phyloP scores from a whole-genome alignment of 1,140 invertebrate species.

The Yoshiicerus persimilis region DNA sequence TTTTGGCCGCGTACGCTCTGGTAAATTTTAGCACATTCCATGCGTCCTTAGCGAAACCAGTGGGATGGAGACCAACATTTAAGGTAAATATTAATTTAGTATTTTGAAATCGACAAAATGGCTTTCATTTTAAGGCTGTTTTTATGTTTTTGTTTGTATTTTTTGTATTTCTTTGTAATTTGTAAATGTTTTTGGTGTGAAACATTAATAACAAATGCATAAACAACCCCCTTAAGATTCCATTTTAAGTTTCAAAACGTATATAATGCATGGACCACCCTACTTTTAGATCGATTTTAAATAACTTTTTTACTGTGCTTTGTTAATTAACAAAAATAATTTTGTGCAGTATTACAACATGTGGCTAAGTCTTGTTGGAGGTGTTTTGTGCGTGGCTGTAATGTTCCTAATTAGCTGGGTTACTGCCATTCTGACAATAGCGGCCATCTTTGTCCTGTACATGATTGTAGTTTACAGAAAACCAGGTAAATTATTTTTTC shows the following conservation, averaged over 20 bases:
- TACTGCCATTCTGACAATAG: slow-evolving; percentile 62
- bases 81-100: slow-evolving; percentile 48
- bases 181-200: too few relatives aligned
- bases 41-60: slow-evolving; percentile 69
- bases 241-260: too few relatives aligned
- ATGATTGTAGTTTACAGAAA: slow-evolving; percentile 60
- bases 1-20: slow-evolving; percentile 63
- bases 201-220: too few relatives aligned
- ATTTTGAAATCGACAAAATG: too few relatives aligned
- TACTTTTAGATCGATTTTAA: too few relatives aligned
- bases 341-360: slow-evolving; percentile 57
- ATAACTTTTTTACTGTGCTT: background rate
- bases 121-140: too few relatives aligned
- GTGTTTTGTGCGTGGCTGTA: slow-evolving; percentile 59
- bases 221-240: too few relatives aligned
- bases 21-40: slow-evolving; percentile 74
- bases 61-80: slow-evolving; percentile 56
- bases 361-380: slow-evolving; percentile 60
- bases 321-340: background rate
- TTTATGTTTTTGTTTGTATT: too few relatives aligned
- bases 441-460: slow-evolving; percentile 58
- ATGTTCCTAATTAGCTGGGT: slow-evolving; percentile 64
- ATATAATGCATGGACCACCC: too few relatives aligned
- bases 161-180: too few relatives aligned
- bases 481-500: slow-evolving; percentile 55